These are phyloP conservation scores for Megaleporinus macrocephalus DNA, from an alignment of 2,113 vertebrate genomes.

Conservation along the genomic window DNA sequence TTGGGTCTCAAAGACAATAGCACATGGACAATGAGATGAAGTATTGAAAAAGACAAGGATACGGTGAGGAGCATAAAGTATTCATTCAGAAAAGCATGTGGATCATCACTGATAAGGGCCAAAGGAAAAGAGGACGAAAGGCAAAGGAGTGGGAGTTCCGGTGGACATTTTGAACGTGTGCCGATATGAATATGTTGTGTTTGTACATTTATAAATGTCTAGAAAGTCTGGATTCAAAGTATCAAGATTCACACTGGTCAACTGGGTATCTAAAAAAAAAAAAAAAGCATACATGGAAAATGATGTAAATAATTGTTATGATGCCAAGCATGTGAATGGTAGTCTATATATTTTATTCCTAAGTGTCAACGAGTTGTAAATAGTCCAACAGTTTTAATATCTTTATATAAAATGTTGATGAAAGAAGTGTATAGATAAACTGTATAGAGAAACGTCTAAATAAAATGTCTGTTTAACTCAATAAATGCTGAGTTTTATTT, in stretches of 20 bases:
- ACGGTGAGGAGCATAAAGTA: not conserved
- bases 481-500: not conserved
- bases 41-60: not conserved
- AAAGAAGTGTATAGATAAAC: slow-evolving; percentile 39
- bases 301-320: slow-evolving; percentile 66
- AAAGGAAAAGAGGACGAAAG: not conserved
- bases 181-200: not conserved
- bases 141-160: not conserved
- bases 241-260: not conserved
- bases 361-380: slow-evolving; percentile 78
- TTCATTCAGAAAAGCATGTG: not conserved
- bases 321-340: slow-evolving; percentile 68
- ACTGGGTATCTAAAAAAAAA: not conserved
- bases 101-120: not conserved
- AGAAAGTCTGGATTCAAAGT: slow-evolving; percentile 4
- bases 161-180: not conserved
- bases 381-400: slow-evolving; percentile 66
- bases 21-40: not conserved
- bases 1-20: not conserved
- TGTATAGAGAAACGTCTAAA: slow-evolving; percentile 52
- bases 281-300: slow-evolving; percentile 30
- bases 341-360: slow-evolving; percentile 78
- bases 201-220: slow-evolving; percentile 12
- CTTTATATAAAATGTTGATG: slow-evolving; percentile 69
- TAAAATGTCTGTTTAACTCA: slow-evolving; percentile 38